phyloP scores from a whole-genome alignment of 2,113 vertebrate species.

The Nesospiza acunhae region DNA sequence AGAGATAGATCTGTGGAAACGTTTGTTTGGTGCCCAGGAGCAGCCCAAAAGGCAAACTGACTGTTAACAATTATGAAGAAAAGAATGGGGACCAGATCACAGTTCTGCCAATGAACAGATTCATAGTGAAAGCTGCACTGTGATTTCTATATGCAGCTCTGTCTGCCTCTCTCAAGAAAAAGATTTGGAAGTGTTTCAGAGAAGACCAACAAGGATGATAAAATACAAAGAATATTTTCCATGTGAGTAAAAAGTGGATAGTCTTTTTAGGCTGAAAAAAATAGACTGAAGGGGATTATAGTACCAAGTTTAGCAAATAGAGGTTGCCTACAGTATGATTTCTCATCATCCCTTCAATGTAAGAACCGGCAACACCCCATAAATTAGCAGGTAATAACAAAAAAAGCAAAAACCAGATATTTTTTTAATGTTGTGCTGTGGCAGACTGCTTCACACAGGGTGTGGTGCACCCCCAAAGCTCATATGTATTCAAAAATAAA shows the following conservation, averaged over 20 bases:
- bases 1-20: constrained; percentile 3
- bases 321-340: neutral
- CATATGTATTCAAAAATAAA: neutral
- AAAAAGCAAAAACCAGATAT: neutral
- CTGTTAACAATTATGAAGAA: constrained; percentile 28
- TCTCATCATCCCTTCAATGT: neutral
- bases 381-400: neutral
- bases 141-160: neutral
- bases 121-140: neutral
- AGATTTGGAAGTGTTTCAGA: constrained; percentile 38
- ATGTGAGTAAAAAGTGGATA: constrained; percentile 11
- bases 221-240: constrained; percentile 45
- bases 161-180: constrained; percentile 11
- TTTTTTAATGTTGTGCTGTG: neutral
- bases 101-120: neutral
- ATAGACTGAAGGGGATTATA: neutral
- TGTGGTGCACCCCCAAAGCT: neutral
- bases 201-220: constrained; percentile 11
- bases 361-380: neutral
- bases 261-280: constrained; percentile 17
- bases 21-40: neutral
- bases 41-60: constrained; percentile 20
- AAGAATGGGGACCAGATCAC: constrained; percentile 40
- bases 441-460: neutral
- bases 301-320: neutral